Evolutionary conservation across 2,888 invertebrate species (phyloP).

Genomic region (Piscicola geometra): DNA sequence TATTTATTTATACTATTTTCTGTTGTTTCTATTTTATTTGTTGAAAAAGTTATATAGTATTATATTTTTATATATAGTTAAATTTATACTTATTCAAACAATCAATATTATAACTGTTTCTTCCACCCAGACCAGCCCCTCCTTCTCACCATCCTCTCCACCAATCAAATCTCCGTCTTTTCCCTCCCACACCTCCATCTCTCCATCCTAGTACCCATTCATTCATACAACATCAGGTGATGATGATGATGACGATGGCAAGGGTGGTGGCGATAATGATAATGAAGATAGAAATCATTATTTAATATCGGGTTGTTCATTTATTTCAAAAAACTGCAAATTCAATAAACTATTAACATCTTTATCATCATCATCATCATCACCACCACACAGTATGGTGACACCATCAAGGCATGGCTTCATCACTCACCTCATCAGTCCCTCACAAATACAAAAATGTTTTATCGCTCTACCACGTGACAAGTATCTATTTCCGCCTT

Average conservation of each 20-base stretch:
- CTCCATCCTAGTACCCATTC: not conserved
- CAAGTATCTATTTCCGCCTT: not conserved
- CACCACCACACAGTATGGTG: not conserved
- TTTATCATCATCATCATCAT: not conserved
- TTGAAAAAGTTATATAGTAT: no score
- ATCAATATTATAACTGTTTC: no score
- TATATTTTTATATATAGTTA: no score
- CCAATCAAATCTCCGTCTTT: not conserved
- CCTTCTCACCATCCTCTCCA: not conserved
- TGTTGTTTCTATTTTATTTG: not conserved
- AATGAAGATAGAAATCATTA: conserved; percentile 2
- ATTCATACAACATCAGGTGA: not conserved
- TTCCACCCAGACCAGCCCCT: not conserved
- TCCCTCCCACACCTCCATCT: not conserved
- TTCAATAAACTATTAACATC: not conserved
- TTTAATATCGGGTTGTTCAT: no score
- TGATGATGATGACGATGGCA: conserved; percentile 15
- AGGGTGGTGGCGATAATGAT: conserved; percentile 7
- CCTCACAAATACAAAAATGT: conserved; percentile 16
- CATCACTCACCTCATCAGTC: not conserved
- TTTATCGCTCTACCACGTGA: conserved; percentile 7
- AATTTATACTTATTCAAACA: not conserved
- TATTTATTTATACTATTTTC: not conserved
- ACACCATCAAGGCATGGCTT: not conserved
- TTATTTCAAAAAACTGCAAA: no score